A percentile compares a stretch with the other conserved stretches of the same genome.
These are phyloP conservation scores for Philereme transversata DNA, from an alignment of 2,888 invertebrate species.

Conservation along the genomic window DNA sequence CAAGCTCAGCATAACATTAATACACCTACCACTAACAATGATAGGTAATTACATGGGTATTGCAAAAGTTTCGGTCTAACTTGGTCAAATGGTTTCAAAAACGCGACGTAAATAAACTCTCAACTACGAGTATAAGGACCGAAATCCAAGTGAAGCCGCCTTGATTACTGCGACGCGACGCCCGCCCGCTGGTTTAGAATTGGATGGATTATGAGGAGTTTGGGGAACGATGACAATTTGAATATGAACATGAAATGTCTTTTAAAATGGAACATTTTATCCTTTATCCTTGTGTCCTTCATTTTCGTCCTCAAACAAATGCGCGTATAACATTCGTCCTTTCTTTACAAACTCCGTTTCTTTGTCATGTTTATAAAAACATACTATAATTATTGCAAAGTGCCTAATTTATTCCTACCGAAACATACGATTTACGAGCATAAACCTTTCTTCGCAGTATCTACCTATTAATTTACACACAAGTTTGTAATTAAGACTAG, in stretches of 20 bases:
- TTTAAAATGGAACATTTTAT: conserved; percentile 67
- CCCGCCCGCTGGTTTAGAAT: conserved; percentile 72
- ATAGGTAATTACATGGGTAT: too few relatives aligned
- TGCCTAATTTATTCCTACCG: too few relatives aligned
- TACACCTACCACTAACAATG: too few relatives aligned
- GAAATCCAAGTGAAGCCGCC: conserved; percentile 79
- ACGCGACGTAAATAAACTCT: conserved; percentile 26
- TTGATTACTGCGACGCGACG: conserved; percentile 76
- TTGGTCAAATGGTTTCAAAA: conserved; percentile 1
- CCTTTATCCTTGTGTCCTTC: conserved; percentile 29
- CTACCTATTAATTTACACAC: too few relatives aligned
- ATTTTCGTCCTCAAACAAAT: too few relatives aligned
- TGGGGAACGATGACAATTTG: conserved; percentile 81
- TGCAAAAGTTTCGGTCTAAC: background rate
- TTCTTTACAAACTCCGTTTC: too few relatives aligned
- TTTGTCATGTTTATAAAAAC: too few relatives aligned
- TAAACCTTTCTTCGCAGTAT: too few relatives aligned
- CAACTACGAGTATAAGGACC: conserved; percentile 64
- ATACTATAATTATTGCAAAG: too few relatives aligned
- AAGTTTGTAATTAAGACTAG: background rate
- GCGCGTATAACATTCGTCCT: too few relatives aligned
- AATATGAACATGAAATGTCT: conserved; percentile 76
- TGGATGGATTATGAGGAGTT: conserved; percentile 83
- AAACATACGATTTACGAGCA: too few relatives aligned
- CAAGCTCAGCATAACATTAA: too few relatives aligned